phyloP scores from a whole-genome alignment of 2,113 vertebrate genomes.

The Melanocharis versteri region DNA sequence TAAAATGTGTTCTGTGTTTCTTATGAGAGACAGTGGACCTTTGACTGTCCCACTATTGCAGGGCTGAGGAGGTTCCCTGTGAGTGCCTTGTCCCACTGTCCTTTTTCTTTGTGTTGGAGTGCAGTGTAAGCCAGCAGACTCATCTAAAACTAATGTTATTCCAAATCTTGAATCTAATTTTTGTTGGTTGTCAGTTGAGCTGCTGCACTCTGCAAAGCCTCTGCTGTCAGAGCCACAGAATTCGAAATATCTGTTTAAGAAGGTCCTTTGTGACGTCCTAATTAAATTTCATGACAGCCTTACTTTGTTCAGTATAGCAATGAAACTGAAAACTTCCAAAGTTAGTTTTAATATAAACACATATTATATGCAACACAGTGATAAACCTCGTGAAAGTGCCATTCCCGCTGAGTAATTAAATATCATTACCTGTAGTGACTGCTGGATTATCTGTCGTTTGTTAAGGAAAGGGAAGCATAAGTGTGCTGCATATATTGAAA shows the following conservation, averaged over 20 bases:
- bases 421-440: neutral
- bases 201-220: neutral
- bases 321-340: neutral
- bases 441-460: neutral
- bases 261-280: neutral
- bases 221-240: neutral
- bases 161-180: constrained; percentile 4
- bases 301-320: constrained; percentile 9
- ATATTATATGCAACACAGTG: neutral
- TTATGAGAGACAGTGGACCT: neutral
- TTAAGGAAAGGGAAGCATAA: neutral
- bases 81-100: neutral
- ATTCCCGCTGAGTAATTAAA: constrained; percentile 1
- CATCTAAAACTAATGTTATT: neutral
- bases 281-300: constrained; percentile 29
- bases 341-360: constrained; percentile 32
- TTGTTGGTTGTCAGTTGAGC: neutral
- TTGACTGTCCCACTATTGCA: neutral
- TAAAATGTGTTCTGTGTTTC: neutral
- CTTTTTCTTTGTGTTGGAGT: neutral
- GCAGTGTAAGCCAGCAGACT: neutral
- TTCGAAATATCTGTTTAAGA: constrained; percentile 19
- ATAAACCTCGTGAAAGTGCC: neutral
- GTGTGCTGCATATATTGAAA: neutral
- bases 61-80: neutral